These are phyloP conservation scores for Parelbella ahira DNA, from an alignment of 2,888 invertebrate species.

Conservation along the genomic window DNA sequence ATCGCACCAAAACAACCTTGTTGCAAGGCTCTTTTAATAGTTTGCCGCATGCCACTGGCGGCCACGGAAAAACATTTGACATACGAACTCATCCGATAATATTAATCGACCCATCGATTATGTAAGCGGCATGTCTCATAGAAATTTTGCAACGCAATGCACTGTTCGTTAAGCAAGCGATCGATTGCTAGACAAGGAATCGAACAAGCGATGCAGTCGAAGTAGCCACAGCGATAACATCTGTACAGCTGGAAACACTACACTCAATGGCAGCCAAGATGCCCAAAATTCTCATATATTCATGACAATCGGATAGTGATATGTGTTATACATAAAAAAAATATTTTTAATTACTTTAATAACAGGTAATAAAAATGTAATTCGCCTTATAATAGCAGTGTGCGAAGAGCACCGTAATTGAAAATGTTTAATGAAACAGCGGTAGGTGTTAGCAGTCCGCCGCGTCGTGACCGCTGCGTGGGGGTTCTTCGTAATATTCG, in stretches of 20 bases:
- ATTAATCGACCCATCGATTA: conserved; percentile 9
- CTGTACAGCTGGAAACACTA: no score
- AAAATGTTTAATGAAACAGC: no score
- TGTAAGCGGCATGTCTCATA: conserved; percentile 2
- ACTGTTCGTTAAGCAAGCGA: conserved; percentile 5
- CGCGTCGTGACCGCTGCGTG: conserved; percentile 5
- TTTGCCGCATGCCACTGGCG: conserved; percentile 32
- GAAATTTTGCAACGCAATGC: conserved; percentile 3
- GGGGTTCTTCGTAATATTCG: conserved; percentile 16
- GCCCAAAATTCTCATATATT: no score
- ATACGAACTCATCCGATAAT: conserved; percentile 28
- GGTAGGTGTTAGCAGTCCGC: not conserved
- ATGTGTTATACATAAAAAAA: no score
- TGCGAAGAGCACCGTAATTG: no score
- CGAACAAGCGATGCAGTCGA: conserved; percentile 1
- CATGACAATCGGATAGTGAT: no score
- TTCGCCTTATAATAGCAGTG: no score
- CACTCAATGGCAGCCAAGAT: no score
- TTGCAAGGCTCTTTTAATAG: conserved; percentile 55
- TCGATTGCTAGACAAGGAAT: not conserved
- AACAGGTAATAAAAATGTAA: no score
- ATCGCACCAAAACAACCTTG: conserved; percentile 63
- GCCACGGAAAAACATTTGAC: conserved; percentile 35
- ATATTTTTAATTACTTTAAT: no score
- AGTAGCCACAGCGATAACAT: no score